Conservation (phyloP, 1,140 invertebrate genomes). For the Bradysia coprophila region DNA sequence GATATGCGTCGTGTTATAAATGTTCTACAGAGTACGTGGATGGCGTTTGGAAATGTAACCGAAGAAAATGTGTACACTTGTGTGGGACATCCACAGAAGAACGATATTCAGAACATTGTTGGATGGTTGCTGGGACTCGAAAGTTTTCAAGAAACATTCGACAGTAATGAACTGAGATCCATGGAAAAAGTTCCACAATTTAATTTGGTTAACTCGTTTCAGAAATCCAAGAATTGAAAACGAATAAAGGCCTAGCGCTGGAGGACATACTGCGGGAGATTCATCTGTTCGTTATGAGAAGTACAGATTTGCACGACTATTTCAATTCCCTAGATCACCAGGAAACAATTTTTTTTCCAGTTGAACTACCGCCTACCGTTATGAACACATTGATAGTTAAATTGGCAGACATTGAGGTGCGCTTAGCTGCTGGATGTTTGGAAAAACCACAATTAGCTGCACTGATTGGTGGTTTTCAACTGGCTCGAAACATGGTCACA, state of each 20-base stretch:
- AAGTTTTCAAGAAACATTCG: slow-evolving; percentile 56
- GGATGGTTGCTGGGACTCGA: slow-evolving; percentile 78
- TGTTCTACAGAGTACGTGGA: slow-evolving; percentile 81
- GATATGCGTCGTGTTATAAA: slow-evolving; percentile 98
- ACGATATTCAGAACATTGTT: slow-evolving; percentile 78
- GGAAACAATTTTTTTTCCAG: slow-evolving; percentile 32
- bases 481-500: slow-evolving; percentile 35
- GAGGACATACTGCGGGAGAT: slow-evolving; percentile 81
- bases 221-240: slow-evolving; percentile 75
- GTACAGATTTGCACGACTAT: slow-evolving; percentile 33
- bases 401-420: slow-evolving; percentile 66
- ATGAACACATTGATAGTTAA: slow-evolving; percentile 56
- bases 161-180: slow-evolving; percentile 36
- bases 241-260: slow-evolving; percentile 71
- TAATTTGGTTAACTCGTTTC: slow-evolving; percentile 8
- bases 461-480: slow-evolving; percentile 59
- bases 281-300: slow-evolving; percentile 66
- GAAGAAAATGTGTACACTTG: slow-evolving; percentile 91
- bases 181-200: too few relatives aligned
- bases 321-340: slow-evolving; percentile 2
- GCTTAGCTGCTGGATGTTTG: slow-evolving; percentile 53
- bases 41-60: slow-evolving; percentile 70
- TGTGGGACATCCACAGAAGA: slow-evolving; percentile 83
- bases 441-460: slow-evolving; percentile 74
- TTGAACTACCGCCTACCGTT: slow-evolving; percentile 60